phyloP scores from a whole-genome alignment of 2,888 invertebrate species.

The Andrena marginata region DNA sequence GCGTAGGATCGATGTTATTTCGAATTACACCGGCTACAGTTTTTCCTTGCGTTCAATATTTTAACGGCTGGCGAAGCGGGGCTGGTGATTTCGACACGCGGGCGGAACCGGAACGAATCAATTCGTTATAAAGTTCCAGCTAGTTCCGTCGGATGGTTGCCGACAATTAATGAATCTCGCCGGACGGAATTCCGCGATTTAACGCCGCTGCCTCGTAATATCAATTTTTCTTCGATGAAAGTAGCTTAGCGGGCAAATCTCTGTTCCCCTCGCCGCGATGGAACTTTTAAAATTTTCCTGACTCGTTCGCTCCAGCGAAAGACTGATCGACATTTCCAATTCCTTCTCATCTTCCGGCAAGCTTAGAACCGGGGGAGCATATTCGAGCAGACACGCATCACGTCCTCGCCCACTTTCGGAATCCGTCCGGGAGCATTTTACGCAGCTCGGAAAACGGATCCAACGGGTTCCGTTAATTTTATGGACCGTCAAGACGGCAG shows the following conservation, averaged over 20 bases:
- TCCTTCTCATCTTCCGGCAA: neutral
- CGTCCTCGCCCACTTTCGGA: neutral
- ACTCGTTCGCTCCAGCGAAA: constrained; percentile 6
- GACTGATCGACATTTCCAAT: constrained; percentile 12
- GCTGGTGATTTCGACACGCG: neutral
- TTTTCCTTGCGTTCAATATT: constrained; percentile 5
- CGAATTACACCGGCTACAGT: neutral
- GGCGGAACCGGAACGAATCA: constrained; percentile 17
- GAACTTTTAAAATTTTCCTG: constrained; percentile 14
- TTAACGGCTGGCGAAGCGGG: neutral
- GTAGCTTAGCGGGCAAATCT: constrained; percentile 2
- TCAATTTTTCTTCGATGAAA: constrained; percentile 9
- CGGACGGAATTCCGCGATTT: constrained; percentile 25
- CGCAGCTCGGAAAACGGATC: neutral
- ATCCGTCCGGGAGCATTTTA: neutral
- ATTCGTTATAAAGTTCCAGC: constrained; percentile 22
- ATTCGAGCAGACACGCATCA: no score
- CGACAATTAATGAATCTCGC: constrained; percentile 44
- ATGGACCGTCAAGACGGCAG: constrained; percentile 17
- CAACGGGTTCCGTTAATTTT: constrained; percentile 30
- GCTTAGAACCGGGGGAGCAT: neutral
- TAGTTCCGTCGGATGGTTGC: constrained; percentile 15
- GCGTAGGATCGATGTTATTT: neutral
- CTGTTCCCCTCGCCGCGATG: neutral
- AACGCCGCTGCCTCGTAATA: constrained; percentile 26